Evolutionary conservation across 2,888 invertebrate species (phyloP).

Genomic region (Pollenia angustigena): DNA sequence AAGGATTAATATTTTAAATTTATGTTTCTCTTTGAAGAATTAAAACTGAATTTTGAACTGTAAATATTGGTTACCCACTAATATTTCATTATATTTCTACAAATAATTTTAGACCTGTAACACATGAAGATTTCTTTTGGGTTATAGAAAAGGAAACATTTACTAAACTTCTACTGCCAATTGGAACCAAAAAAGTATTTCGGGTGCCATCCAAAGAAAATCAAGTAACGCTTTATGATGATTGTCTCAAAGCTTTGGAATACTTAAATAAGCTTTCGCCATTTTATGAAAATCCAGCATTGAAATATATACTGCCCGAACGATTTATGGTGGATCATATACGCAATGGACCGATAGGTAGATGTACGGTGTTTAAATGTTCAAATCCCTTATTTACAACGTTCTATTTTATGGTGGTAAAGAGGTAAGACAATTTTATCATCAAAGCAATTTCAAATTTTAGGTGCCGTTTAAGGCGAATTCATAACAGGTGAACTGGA

Average conservation of each 20-base stretch:
- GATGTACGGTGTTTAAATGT: slow-evolving; percentile 81
- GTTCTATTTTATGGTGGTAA: slow-evolving; percentile 83
- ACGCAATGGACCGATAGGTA: slow-evolving; percentile 81
- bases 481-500: no score
- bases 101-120: slow-evolving; percentile 58
- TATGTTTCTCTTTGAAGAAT: no score
- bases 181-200: slow-evolving; percentile 81
- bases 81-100: neutral
- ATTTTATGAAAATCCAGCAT: slow-evolving; percentile 78
- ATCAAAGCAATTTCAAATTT: neutral
- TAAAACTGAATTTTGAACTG: no score
- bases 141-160: slow-evolving; percentile 81
- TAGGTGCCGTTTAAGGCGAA: no score
- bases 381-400: slow-evolving; percentile 81
- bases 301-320: slow-evolving; percentile 80
- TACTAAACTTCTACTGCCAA: slow-evolving; percentile 80
- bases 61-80: no score
- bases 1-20: no score
- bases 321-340: slow-evolving; percentile 81
- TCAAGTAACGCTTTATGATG: slow-evolving; percentile 81
- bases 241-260: slow-evolving; percentile 81
- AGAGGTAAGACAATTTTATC: slow-evolving; percentile 77
- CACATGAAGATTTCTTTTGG: slow-evolving; percentile 77
- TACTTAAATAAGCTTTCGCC: slow-evolving; percentile 78
- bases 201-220: slow-evolving; percentile 80